phyloP scores from a whole-genome alignment of 2,113 vertebrate genomes.

The Progne subis region DNA sequence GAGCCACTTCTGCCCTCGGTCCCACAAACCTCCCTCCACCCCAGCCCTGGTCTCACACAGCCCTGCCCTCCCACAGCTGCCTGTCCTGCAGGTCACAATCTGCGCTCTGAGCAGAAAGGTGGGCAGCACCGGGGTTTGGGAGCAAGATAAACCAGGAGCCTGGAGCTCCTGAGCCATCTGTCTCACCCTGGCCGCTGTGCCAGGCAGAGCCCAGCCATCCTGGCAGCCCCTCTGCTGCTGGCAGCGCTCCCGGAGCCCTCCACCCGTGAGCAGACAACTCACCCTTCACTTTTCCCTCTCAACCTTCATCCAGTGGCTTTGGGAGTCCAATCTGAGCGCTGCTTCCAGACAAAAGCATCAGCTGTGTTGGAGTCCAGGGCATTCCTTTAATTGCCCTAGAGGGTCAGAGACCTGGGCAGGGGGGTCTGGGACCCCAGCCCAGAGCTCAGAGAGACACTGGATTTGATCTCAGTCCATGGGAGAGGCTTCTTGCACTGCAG shows the following conservation, averaged over 20 bases:
- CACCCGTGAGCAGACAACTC: background rate
- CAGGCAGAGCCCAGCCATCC: background rate
- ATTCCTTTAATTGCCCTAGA: no score
- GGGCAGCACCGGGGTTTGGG: background rate
- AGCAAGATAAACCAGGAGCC: background rate
- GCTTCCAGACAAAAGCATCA: slow-evolving; percentile 6
- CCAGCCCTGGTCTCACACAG: background rate
- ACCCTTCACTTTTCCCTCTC: background rate
- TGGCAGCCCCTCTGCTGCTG: slow-evolving; percentile 13
- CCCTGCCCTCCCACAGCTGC: background rate
- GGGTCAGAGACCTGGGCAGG: no score
- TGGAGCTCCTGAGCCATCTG: background rate
- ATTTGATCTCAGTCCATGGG: no score
- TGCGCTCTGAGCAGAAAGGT: background rate
- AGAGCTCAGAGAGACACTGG: no score
- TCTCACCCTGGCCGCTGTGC: rapidly evolving
- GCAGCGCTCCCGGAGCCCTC: slow-evolving; percentile 37
- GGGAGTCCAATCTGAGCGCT: background rate
- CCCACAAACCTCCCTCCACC: background rate
- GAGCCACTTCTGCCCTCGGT: background rate
- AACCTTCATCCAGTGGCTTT: background rate
- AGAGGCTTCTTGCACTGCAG: no score
- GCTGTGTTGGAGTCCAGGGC: no score
- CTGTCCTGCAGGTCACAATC: background rate
- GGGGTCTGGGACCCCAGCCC: no score